A percentile compares a stretch with the other conserved stretches of the same genome.
Conservation (phyloP, 2,797 vertebrate genomes). For the Enteromius mattozi region DNA sequence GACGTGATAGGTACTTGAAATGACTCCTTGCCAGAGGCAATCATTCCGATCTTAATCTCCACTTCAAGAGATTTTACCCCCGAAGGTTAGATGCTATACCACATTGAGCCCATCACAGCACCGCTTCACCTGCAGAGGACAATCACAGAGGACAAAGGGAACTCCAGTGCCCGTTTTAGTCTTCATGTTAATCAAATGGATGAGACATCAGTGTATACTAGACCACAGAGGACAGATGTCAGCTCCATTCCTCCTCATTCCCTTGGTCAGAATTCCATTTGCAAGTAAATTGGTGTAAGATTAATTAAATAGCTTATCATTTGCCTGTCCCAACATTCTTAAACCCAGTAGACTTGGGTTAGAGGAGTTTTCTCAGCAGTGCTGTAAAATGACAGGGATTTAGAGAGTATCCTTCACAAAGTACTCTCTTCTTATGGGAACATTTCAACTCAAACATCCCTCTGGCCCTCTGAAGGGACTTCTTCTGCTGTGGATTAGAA, state of each 20-base stretch:
- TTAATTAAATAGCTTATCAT: constrained; percentile 54
- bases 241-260: constrained; percentile 26
- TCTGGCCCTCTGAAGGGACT: not conserved
- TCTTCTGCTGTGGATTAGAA: not conserved
- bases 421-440: constrained; percentile 17
- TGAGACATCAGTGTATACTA: constrained; percentile 1
- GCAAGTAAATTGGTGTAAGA: constrained; percentile 49
- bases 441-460: constrained; percentile 25
- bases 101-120: not conserved
- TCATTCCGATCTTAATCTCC: constrained; percentile 43
- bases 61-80: constrained; percentile 22
- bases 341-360: constrained; percentile 1
- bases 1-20: constrained; percentile 30
- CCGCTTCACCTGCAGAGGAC: constrained; percentile 22
- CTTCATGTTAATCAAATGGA: constrained; percentile 27
- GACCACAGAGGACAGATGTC: constrained; percentile 33
- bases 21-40: constrained; percentile 27
- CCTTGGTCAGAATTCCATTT: constrained; percentile 38
- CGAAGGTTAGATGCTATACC: constrained; percentile 40
- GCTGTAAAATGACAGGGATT: constrained; percentile 2
- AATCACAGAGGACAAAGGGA: constrained; percentile 15
- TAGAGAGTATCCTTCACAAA: constrained; percentile 27
- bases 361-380: constrained; percentile 2
- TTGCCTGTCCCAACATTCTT: constrained; percentile 18
- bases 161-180: not conserved